These are phyloP conservation scores for Phymastichus coffea DNA, from an alignment of 1,140 invertebrate genomes.

Conservation along the genomic window DNA sequence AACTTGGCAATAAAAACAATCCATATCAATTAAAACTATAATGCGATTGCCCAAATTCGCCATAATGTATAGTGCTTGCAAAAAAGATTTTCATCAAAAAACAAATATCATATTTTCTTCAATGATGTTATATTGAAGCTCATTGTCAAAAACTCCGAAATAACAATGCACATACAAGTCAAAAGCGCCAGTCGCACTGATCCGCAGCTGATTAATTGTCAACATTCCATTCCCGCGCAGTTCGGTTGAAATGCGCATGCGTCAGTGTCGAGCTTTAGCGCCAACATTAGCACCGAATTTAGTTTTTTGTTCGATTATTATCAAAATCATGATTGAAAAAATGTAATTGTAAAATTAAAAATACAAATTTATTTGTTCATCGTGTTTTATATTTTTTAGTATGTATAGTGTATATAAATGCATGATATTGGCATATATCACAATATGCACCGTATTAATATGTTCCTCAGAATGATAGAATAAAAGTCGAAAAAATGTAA, in stretches of 20 bases:
- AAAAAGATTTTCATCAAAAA: background rate
- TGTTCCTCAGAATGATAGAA: slow-evolving; percentile 9
- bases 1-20: slow-evolving; percentile 97
- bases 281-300: too few relatives aligned
- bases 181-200: background rate
- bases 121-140: too few relatives aligned
- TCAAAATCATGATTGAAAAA: too few relatives aligned
- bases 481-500: slow-evolving; percentile 12
- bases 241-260: background rate
- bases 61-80: slow-evolving; percentile 31
- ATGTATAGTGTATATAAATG: background rate
- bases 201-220: background rate
- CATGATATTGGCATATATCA: slow-evolving; percentile 5
- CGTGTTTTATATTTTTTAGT: slow-evolving; percentile 17
- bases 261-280: too few relatives aligned
- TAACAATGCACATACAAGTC: background rate
- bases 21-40: slow-evolving; percentile 93
- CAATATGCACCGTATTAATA: slow-evolving; percentile 1
- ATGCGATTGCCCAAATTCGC: slow-evolving; percentile 60
- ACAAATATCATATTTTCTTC: background rate
- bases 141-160: too few relatives aligned
- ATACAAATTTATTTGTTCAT: background rate
- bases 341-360: background rate
- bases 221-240: background rate
- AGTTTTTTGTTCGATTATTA: too few relatives aligned